Evolutionary conservation across 2,888 invertebrate species (phyloP).

Genomic region (Terebella lapidaria): DNA sequence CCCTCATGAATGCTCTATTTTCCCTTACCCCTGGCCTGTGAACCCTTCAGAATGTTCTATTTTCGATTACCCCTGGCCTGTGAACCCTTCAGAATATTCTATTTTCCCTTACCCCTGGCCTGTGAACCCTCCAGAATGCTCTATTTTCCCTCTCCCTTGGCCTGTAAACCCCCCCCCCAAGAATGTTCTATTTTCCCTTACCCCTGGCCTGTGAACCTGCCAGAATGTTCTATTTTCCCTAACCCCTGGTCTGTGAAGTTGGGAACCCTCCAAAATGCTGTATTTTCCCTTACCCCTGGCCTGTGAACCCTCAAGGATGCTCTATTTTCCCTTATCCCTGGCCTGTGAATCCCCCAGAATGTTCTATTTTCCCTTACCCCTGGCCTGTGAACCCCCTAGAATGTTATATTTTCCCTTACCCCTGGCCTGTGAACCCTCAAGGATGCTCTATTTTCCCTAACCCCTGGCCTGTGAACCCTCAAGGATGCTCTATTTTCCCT

Average conservation of each 20-base stretch:
- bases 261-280: too few relatives aligned
- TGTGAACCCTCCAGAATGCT: too few relatives aligned
- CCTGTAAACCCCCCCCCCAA: constrained; percentile 81
- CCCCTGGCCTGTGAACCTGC: too few relatives aligned
- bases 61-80: too few relatives aligned
- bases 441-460: not conserved
- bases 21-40: not conserved
- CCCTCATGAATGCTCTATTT: too few relatives aligned
- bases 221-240: too few relatives aligned
- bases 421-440: not conserved
- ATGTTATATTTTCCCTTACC: too few relatives aligned
- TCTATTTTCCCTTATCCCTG: not conserved
- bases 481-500: not conserved
- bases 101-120: not conserved
- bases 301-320: not conserved
- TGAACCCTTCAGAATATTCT: not conserved
- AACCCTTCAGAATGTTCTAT: too few relatives aligned
- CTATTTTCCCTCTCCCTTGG: constrained; percentile 63
- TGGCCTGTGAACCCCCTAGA: not conserved
- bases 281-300: too few relatives aligned
- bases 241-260: not conserved
- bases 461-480: not conserved
- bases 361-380: not conserved
- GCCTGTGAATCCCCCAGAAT: too few relatives aligned
- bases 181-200: constrained; percentile 92